Conservation (phyloP, 2,113 vertebrate genomes). For the Phalacrocorax carbo region DNA sequence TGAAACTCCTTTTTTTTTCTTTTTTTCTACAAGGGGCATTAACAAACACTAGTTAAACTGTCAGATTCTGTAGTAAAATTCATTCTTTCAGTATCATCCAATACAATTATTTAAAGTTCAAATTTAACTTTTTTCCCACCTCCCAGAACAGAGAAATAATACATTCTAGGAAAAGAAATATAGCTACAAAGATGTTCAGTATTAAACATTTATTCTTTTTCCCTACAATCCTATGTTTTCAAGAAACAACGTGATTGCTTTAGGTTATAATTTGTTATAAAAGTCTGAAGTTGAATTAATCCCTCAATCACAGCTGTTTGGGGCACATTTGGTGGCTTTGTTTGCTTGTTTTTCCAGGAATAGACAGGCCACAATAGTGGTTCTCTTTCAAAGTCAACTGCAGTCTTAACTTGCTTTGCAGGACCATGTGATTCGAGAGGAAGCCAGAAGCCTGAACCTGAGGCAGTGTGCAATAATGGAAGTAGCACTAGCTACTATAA, state of each 20-base stretch:
- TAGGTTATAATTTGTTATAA: background rate
- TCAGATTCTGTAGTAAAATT: background rate
- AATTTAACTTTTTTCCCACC: background rate
- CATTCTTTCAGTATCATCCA: background rate
- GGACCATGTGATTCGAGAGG: conserved; percentile 94
- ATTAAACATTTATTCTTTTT: background rate
- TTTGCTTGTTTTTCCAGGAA: background rate
- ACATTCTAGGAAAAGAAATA: background rate
- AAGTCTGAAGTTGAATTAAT: background rate
- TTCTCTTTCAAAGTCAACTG: background rate
- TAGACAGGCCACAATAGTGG: background rate
- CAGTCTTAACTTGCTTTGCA: conserved; percentile 50
- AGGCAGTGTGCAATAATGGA: conserved; percentile 94
- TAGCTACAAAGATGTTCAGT: background rate
- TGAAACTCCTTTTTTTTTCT: accelerated
- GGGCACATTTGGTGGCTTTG: background rate
- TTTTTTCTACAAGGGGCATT: background rate
- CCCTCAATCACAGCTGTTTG: background rate
- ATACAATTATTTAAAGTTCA: background rate
- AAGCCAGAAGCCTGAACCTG: conserved; percentile 87
- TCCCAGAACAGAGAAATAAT: background rate
- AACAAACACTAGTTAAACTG: background rate
- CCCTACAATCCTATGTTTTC: background rate
- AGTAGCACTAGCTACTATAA: conserved; percentile 90
- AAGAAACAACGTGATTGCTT: background rate